These are phyloP conservation scores for Parasteatoda lunata DNA, from an alignment of 2,888 invertebrate species.

Conservation along the genomic window DNA sequence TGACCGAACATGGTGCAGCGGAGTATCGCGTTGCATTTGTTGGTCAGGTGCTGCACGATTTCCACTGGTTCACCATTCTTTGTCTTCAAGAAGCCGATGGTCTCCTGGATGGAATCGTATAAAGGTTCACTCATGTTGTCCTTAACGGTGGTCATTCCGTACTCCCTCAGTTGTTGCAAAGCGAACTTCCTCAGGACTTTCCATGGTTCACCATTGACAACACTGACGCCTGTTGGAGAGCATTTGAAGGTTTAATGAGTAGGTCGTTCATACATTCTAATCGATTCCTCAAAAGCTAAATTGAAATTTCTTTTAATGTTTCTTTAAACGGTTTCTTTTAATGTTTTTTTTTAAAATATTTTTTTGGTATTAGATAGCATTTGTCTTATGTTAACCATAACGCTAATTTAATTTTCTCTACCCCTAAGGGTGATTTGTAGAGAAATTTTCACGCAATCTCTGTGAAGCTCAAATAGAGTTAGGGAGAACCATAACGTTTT, in stretches of 20 bases:
- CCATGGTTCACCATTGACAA: conserved; percentile 33
- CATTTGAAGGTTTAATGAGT: background rate
- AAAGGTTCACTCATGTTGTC: conserved; percentile 15
- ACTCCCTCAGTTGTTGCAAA: conserved; percentile 23
- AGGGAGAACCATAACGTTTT: no score
- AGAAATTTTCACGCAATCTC: no score
- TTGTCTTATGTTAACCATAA: no score
- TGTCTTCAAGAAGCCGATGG: background rate
- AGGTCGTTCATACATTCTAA: background rate
- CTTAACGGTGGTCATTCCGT: background rate
- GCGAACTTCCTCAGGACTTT: conserved; percentile 31
- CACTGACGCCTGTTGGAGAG: background rate
- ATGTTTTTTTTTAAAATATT: no score
- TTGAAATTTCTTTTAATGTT: background rate
- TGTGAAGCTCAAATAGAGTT: no score
- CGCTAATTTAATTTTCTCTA: no score
- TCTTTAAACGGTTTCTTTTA: background rate
- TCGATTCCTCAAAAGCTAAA: no score
- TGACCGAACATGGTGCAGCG: conserved; percentile 21
- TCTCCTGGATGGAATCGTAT: conserved; percentile 20
- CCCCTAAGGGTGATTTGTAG: no score
- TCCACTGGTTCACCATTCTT: conserved; percentile 8
- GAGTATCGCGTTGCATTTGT: conserved; percentile 4
- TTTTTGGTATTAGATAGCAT: no score
- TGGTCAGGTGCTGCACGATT: background rate